phyloP scores from a whole-genome alignment of 2,113 vertebrate species.

The Anguilla japonica region DNA sequence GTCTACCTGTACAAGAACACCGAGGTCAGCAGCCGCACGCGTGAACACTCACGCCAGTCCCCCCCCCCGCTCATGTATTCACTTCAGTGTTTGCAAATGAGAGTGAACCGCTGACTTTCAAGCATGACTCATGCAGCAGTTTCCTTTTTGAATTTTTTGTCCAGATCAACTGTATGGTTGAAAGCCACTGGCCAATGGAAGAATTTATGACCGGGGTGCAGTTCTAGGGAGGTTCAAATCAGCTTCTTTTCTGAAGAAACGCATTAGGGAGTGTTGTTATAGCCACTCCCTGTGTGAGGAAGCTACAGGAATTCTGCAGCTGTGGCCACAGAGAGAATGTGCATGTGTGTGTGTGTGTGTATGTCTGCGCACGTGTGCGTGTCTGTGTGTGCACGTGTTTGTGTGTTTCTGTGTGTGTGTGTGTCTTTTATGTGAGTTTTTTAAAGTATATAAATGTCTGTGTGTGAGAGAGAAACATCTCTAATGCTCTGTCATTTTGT shows the following conservation, averaged over 20 bases:
- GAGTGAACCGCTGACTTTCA: not conserved
- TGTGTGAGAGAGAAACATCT: not conserved
- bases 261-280: not conserved
- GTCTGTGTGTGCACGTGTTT: not conserved
- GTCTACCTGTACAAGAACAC: slow-evolving; percentile 90
- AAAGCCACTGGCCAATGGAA: not conserved
- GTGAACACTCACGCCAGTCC: not conserved
- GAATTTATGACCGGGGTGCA: not conserved
- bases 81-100: not conserved
- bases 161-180: not conserved
- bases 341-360: slow-evolving; percentile 16
- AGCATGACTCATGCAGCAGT: not conserved
- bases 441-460: too few relatives aligned
- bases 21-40: slow-evolving; percentile 67
- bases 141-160: not conserved
- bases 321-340: not conserved
- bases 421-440: not conserved
- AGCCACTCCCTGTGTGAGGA: not conserved
- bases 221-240: not conserved
- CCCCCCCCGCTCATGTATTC: too few relatives aligned
- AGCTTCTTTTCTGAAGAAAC: slow-evolving; percentile 1
- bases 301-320: not conserved
- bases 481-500: not conserved
- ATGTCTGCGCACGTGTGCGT: not conserved
- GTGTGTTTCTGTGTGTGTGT: not conserved